A percentile compares a stretch with the other conserved stretches of the same genome.
Conservation (phyloP, 2,888 invertebrate species). For the Operophtera brumata region DNA sequence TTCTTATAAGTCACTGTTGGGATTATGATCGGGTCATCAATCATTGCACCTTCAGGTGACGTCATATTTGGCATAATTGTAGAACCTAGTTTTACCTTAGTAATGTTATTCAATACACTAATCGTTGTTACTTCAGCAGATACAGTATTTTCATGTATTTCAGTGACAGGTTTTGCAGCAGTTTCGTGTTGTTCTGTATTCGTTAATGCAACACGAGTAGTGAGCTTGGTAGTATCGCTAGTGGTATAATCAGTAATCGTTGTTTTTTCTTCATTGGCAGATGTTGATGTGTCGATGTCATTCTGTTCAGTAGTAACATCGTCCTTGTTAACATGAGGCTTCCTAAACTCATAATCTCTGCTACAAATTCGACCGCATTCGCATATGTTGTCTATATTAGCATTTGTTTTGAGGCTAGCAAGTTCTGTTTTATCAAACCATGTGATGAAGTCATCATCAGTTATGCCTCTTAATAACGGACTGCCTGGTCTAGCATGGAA, state of each 20-base stretch:
- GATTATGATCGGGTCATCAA: conserved; percentile 58
- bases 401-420: conserved; percentile 66
- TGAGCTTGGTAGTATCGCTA: conserved; percentile 16
- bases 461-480: conserved; percentile 80
- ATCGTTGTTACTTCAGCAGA: conserved; percentile 16
- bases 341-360: conserved; percentile 68
- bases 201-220: conserved; percentile 14
- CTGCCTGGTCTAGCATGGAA: conserved; percentile 83
- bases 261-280: conserved; percentile 13
- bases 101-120: conserved; percentile 9
- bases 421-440: conserved; percentile 83
- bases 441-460: conserved; percentile 84
- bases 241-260: conserved; percentile 11
- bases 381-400: conserved; percentile 76
- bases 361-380: conserved; percentile 78
- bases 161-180: conserved; percentile 16
- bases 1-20: conserved; percentile 54
- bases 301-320: conserved; percentile 13
- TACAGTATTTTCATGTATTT: conserved; percentile 11
- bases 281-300: conserved; percentile 20
- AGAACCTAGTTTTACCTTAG: conserved; percentile 20
- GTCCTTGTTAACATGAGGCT: conserved; percentile 40
- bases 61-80: conserved; percentile 15
- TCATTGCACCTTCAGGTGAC: conserved; percentile 15
- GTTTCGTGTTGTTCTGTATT: conserved; percentile 19